Evolutionary conservation across 1,140 invertebrate genomes (phyloP).

Genomic region (Rhyacophila brunnea): DNA sequence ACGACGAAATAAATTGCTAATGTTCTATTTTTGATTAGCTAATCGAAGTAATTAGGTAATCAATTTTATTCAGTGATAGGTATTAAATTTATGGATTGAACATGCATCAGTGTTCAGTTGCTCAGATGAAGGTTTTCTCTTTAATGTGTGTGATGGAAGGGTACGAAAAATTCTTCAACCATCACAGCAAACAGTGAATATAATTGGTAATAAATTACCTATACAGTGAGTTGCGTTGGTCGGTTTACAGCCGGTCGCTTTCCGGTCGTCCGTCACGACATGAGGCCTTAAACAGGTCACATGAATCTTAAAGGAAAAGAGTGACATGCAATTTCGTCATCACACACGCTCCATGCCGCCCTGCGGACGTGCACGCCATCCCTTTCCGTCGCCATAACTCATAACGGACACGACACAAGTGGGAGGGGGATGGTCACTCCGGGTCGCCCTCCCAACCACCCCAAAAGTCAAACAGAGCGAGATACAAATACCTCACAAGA

Average conservation of each 20-base stretch:
- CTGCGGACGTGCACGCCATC: constrained; percentile 33
- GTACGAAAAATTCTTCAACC: no score
- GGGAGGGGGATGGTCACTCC: constrained; percentile 17
- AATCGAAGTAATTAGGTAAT: no score
- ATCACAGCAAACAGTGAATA: constrained; percentile 23
- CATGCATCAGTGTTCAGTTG: no score
- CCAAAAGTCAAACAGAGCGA: not conserved
- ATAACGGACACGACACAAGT: constrained; percentile 32
- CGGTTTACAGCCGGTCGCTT: constrained; percentile 24
- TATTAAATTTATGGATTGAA: no score
- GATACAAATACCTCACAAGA: not conserved
- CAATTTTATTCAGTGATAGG: no score
- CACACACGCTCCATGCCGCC: constrained; percentile 28
- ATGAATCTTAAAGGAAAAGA: constrained; percentile 36
- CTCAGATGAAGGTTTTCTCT: no score
- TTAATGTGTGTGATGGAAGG: no score
- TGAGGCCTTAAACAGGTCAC: constrained; percentile 33
- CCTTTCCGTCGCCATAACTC: constrained; percentile 35
- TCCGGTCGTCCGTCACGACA: constrained; percentile 34
- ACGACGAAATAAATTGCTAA: no score
- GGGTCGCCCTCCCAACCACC: constrained; percentile 13
- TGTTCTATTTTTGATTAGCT: no score
- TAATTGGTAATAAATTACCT: constrained; percentile 35
- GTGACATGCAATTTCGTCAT: constrained; percentile 37
- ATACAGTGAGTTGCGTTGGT: constrained; percentile 1